phyloP scores from a whole-genome alignment of 2,888 invertebrate genomes.

The Monochamus alternatus region DNA sequence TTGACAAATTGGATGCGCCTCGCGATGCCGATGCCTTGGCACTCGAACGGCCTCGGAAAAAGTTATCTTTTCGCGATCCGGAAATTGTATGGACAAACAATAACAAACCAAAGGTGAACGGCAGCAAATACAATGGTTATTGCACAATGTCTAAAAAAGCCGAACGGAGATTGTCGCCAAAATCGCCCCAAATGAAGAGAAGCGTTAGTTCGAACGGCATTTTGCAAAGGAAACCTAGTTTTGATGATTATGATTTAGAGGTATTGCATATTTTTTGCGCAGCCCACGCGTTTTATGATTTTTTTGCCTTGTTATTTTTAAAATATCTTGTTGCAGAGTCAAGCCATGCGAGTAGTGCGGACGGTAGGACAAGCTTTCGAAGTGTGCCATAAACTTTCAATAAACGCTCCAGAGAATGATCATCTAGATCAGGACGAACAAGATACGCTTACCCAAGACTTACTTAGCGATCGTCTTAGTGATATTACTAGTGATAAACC shows the following conservation, averaged over 20 bases:
- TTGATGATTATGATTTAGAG: constrained; percentile 78
- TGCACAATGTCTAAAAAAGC: constrained; percentile 36
- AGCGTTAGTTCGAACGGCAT: constrained; percentile 60
- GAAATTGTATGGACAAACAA: constrained; percentile 73
- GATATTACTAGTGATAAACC: constrained; percentile 73
- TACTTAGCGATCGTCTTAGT: constrained; percentile 71
- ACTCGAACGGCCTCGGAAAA: constrained; percentile 83
- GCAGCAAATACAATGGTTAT: constrained; percentile 33
- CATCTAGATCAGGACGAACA: constrained; percentile 73
- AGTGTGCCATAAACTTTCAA: constrained; percentile 96
- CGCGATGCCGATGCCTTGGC: constrained; percentile 70
- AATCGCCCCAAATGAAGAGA: constrained; percentile 61
- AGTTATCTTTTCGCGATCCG: constrained; percentile 90
- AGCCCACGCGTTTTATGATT: neutral
- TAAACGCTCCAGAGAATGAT: constrained; percentile 71
- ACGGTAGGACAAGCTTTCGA: constrained; percentile 99
- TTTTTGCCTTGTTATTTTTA: constrained; percentile 5
- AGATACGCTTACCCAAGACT: constrained; percentile 70
- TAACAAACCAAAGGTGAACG: constrained; percentile 28
- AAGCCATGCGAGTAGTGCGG: constrained; percentile 98
- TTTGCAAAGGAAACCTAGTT: constrained; percentile 68
- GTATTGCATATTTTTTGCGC: constrained; percentile 63
- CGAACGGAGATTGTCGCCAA: constrained; percentile 36
- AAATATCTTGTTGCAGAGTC: constrained; percentile 80
- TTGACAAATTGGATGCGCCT: constrained; percentile 65